Base-by-base conservation (phyloP, 1,140 invertebrate genomes). In the Papilio xuthus region DNA sequence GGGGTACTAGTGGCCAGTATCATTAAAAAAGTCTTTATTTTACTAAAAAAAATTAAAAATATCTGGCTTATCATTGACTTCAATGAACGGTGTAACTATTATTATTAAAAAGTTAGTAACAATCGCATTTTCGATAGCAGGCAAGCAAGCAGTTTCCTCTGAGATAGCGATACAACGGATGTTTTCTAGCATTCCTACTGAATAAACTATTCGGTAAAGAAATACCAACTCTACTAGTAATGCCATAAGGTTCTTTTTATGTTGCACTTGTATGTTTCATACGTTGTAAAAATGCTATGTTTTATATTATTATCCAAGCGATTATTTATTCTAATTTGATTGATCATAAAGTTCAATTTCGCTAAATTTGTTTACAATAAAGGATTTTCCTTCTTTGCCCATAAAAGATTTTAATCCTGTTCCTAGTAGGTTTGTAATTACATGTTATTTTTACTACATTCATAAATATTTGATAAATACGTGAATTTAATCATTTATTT, bases 111-210 rank as follows among this genome's bases (percentile, higher is more conserved):
- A 67, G 60, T 67, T 60, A 60, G 20, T 60, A 67, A 67, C 60
- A 67, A 67, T 67, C 26, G 60, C 20, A 42, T 73, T 73, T 71
- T 73, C 37, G 71, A 73, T 73, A 73, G 71, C 60, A 26, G 23
- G 56, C 56, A 26, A 67, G 26, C 47, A 72, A 60, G 32, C 70
- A 41, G 78, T 71, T 78, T 78, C 78, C 78, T 78, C 78, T 60
- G 20, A 53, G 47, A 71, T 71, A 53, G 47, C 71, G 78, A 78
- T 78, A 78, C 18, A 50, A 56, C 20, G 60, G 60, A 67, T 28
- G 60, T 67, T 28, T 67, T 67, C 60, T 67, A 67, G 60, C 60
- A 67, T 67, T 67, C 26, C 26, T 18, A 18, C 15, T 32, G 4
- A 67, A 15, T 67, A 26, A 15, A 67, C 26, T 28, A 67, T 28